Percentiles rank a stretch among this genome's conserved stretches.
These are phyloP conservation scores for Diplodus puntazzo DNA, from an alignment of 2,797 vertebrate genomes.

Conservation along the genomic window DNA sequence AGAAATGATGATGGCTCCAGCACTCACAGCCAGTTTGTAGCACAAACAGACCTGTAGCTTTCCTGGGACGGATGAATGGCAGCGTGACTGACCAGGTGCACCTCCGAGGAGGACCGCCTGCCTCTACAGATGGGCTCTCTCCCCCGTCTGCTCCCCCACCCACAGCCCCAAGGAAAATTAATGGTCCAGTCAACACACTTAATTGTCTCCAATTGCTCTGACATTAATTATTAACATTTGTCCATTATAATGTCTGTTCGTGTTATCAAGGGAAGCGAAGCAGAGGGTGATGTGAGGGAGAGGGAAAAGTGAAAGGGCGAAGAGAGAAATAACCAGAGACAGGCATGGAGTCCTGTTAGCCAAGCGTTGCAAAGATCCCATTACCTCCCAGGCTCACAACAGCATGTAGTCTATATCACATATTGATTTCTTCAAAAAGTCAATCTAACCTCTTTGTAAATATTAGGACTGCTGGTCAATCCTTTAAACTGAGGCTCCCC, in stretches of 20 bases:
- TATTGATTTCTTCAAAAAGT: slow-evolving; percentile 87
- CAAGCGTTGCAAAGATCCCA: slow-evolving; percentile 82
- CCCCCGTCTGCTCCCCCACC: slow-evolving; percentile 43
- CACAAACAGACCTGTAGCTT: slow-evolving; percentile 42
- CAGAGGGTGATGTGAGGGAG: slow-evolving; percentile 49
- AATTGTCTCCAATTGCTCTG: slow-evolving; percentile 89
- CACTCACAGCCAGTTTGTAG: slow-evolving; percentile 34
- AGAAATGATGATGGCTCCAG: slow-evolving; percentile 1
- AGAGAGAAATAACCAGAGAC: slow-evolving; percentile 73
- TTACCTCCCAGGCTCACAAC: slow-evolving; percentile 79
- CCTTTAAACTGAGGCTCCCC: slow-evolving; percentile 55
- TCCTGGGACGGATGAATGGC: slow-evolving; percentile 36
- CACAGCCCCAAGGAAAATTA: slow-evolving; percentile 81
- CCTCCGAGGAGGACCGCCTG: slow-evolving; percentile 48
- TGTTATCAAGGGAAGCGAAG: slow-evolving; percentile 73
- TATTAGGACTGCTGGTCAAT: slow-evolving; percentile 83
- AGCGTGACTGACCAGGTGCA: slow-evolving; percentile 48
- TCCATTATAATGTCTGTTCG: slow-evolving; percentile 64
- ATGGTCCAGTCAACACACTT: slow-evolving; percentile 84
- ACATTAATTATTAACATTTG: slow-evolving; percentile 89
- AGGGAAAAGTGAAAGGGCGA: slow-evolving; percentile 52
- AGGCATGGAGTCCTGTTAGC: slow-evolving; percentile 78
- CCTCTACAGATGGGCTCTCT: slow-evolving; percentile 61
- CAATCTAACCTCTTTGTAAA: slow-evolving; percentile 85
- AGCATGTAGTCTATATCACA: slow-evolving; percentile 80